Evolutionary conservation across 2,797 vertebrate genomes (phyloP).

Genomic region (Betta splendens): DNA sequence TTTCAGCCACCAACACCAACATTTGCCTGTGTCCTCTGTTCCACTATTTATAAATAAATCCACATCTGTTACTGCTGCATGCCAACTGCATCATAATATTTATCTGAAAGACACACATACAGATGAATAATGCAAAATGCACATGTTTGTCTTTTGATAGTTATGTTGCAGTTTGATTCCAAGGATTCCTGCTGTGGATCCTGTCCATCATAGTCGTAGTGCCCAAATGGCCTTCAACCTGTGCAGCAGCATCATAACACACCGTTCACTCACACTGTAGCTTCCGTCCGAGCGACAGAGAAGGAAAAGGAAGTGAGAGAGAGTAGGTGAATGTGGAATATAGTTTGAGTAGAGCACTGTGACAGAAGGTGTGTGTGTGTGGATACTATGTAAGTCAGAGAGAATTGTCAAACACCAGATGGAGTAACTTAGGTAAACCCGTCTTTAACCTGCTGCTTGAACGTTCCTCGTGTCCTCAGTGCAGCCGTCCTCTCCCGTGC

Average conservation of each 20-base stretch:
- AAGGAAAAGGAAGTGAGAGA: slow-evolving; percentile 47
- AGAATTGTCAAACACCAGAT: neutral
- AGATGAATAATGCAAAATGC: neutral
- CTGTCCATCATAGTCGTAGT: neutral
- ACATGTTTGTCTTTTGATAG: neutral
- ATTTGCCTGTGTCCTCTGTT: slow-evolving; percentile 1
- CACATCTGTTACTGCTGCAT: neutral
- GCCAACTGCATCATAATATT: slow-evolving; percentile 7
- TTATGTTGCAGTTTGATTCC: neutral
- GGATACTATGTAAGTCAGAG: neutral
- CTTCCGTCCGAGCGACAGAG: neutral
- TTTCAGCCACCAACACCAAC: slow-evolving; percentile 1
- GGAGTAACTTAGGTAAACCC: slow-evolving; percentile 41
- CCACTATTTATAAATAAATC: slow-evolving; percentile 17
- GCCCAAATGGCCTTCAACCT: neutral
- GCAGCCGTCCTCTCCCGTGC: neutral
- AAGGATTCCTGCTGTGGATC: neutral
- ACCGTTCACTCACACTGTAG: neutral
- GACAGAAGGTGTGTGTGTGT: slow-evolving; percentile 3
- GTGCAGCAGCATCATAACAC: neutral
- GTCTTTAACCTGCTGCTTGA: slow-evolving; percentile 1
- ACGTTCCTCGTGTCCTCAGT: neutral
- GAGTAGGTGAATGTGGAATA: slow-evolving; percentile 42
- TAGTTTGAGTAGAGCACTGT: neutral
- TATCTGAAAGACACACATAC: neutral